phyloP scores from a whole-genome alignment of 2,797 vertebrate genomes.

The Phrynocephalus vlangalii region DNA sequence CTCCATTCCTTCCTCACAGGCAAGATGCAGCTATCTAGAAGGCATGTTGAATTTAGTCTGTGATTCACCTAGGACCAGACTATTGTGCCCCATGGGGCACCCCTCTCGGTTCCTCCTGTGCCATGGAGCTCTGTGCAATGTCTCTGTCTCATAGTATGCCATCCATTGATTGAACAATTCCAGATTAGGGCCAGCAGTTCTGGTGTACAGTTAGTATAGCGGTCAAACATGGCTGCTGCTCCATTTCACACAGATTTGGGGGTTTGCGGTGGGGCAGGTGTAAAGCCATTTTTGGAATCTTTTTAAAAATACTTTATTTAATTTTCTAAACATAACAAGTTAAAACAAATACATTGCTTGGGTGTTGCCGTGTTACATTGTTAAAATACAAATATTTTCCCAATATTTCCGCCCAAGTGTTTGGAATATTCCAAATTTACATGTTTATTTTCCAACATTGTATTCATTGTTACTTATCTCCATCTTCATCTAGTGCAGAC shows the following conservation, averaged over 20 bases:
- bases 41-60: rapidly evolving
- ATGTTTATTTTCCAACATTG: no score
- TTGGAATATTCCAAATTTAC: no score
- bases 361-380: no score
- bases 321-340: no score
- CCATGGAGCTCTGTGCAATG: not conserved
- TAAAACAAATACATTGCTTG: no score
- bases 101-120: not conserved
- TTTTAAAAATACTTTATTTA: no score
- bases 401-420: no score
- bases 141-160: not conserved
- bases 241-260: not conserved
- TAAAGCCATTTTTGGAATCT: not conserved
- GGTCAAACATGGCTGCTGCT: not conserved
- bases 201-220: not conserved
- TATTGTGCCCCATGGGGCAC: no score
- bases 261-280: not conserved
- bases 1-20: rapidly evolving
- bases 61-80: rapidly evolving
- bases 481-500: no score
- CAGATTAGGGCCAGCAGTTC: not conserved
- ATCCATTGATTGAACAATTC: not conserved
- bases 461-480: no score
- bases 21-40: not conserved
- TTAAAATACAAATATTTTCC: no score